Conservation (phyloP, 2,888 invertebrate species). For the Gastrophysa polygoni region DNA sequence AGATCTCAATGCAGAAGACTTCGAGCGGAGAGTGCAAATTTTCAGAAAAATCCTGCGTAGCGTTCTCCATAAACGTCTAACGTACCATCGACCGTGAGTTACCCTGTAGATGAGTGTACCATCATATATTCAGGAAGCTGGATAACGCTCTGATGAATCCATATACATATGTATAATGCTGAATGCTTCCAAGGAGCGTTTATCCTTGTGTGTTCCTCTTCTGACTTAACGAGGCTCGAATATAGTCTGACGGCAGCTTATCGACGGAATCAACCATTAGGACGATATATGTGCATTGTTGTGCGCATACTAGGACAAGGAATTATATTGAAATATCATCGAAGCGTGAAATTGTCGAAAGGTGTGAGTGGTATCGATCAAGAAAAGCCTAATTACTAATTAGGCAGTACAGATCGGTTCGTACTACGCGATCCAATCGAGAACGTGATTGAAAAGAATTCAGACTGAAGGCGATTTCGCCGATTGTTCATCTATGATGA, state of each 20-base stretch:
- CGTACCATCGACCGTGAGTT: too few relatives aligned
- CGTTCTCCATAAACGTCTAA: too few relatives aligned
- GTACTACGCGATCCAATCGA: not conserved
- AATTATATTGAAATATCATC: not conserved
- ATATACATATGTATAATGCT: constrained; percentile 1
- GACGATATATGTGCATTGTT: not conserved
- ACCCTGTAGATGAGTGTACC: not conserved
- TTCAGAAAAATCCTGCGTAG: too few relatives aligned
- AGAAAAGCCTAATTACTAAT: not conserved
- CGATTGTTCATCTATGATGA: too few relatives aligned
- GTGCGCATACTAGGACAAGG: not conserved
- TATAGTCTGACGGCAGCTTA: not conserved
- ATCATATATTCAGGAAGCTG: not conserved
- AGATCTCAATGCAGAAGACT: too few relatives aligned
- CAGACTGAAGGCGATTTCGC: too few relatives aligned
- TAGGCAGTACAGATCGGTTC: not conserved
- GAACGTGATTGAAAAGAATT: too few relatives aligned
- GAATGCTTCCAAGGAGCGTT: not conserved
- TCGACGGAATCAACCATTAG: not conserved
- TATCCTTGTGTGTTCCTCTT: constrained; percentile 3
- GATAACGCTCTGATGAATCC: not conserved
- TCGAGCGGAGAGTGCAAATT: too few relatives aligned
- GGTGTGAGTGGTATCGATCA: not conserved
- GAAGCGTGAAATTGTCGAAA: not conserved
- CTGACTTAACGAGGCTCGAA: constrained; percentile 14